A percentile compares a stretch with the other conserved stretches of the same genome.
phyloP scores from a whole-genome alignment of 2,113 vertebrate species.

The Saccopteryx bilineata region DNA sequence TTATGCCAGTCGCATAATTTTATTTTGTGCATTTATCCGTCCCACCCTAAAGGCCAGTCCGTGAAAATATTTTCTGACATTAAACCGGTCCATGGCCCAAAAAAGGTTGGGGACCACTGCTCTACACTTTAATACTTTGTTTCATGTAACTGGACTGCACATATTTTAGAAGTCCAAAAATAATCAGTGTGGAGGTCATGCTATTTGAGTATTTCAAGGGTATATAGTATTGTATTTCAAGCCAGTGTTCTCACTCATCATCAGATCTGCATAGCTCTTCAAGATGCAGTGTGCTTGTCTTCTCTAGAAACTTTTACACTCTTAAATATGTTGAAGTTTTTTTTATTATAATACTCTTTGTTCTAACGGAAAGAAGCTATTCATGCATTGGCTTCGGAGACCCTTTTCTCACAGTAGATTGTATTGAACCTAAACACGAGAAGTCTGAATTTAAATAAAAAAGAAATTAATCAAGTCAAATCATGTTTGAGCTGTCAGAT shows the following conservation, averaged over 20 bases:
- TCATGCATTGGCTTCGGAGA: slow-evolving; percentile 11
- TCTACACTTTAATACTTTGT: not conserved
- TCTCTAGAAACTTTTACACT: not conserved
- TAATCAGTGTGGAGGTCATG: not conserved
- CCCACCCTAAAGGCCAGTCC: too few relatives aligned
- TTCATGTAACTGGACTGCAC: not conserved
- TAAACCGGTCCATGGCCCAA: too few relatives aligned
- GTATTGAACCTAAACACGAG: not conserved
- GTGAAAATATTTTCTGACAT: too few relatives aligned
- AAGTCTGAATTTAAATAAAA: slow-evolving; percentile 6
- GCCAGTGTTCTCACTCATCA: slow-evolving; percentile 21
- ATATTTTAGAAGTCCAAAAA: slow-evolving; percentile 7
- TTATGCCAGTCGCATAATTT: too few relatives aligned
- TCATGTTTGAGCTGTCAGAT: not conserved
- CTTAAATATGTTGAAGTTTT: not conserved
- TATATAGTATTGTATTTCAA: not conserved
- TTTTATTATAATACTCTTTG: not conserved
- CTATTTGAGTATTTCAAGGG: slow-evolving; percentile 26
- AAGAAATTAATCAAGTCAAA: not conserved
- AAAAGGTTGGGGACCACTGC: too few relatives aligned
- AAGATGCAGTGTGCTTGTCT: not conserved
- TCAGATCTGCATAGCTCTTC: not conserved
- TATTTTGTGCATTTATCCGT: too few relatives aligned
- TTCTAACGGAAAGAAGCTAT: slow-evolving; percentile 14
- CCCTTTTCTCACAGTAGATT: not conserved